Evolutionary conservation across 2,888 invertebrate genomes (phyloP).

Genomic region (Xestoiulus laeticollis): DNA sequence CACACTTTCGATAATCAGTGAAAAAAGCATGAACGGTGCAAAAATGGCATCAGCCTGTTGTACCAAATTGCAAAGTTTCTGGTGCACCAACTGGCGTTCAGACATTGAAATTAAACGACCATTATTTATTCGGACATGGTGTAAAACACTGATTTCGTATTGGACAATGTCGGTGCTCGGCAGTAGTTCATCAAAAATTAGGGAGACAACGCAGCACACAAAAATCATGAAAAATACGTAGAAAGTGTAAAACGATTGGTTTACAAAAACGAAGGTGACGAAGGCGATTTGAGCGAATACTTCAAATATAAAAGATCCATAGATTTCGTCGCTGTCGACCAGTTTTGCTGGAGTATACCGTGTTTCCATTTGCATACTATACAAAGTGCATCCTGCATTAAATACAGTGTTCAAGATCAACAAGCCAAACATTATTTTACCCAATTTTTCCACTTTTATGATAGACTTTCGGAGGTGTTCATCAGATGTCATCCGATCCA

Average conservation of each 20-base stretch:
- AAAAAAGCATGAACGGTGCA: neutral
- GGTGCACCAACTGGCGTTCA: neutral
- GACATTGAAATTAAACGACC: neutral
- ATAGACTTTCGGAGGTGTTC: neutral
- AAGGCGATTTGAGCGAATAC: neutral
- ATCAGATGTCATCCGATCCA: neutral
- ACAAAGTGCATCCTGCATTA: neutral
- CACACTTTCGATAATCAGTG: neutral
- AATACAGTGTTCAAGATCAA: neutral
- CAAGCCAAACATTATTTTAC: neutral
- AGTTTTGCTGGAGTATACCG: neutral
- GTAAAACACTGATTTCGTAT: neutral
- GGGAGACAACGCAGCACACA: neutral
- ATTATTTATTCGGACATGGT: neutral
- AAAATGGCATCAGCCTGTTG: neutral
- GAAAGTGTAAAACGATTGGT: neutral
- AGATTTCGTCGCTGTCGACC: neutral
- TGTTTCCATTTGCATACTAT: neutral
- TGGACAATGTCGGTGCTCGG: neutral
- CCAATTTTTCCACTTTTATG: neutral
- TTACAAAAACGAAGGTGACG: neutral
- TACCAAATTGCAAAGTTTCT: neutral
- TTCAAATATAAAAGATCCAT: neutral
- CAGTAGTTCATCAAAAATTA: neutral
- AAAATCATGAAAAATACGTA: neutral